Evolutionary conservation across 1,140 invertebrate genomes (phyloP).

Genomic region (Papilio glaucus): DNA sequence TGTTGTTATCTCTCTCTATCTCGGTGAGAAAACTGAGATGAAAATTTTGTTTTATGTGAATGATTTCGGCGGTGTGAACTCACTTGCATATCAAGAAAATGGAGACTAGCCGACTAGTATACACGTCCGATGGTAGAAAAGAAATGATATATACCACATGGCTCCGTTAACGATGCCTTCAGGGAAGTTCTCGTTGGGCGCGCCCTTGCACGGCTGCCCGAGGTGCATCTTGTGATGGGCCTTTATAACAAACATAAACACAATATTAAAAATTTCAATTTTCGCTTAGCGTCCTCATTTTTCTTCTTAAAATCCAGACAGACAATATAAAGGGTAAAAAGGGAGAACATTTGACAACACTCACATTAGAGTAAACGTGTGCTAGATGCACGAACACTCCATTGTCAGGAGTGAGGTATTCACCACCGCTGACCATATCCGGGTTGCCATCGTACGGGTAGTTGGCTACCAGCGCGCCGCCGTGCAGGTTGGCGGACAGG

Average conservation of each 20-base stretch:
- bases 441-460: slow-evolving; percentile 94
- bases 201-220: slow-evolving; percentile 88
- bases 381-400: slow-evolving; percentile 92
- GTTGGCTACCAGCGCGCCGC: slow-evolving; percentile 96
- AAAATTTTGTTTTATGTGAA: too few relatives aligned
- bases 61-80: too few relatives aligned
- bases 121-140: too few relatives aligned
- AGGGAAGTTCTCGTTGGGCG: slow-evolving; percentile 88
- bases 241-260: slow-evolving; percentile 68
- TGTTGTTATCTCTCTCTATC: too few relatives aligned
- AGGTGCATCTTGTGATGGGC: slow-evolving; percentile 93
- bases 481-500: slow-evolving; percentile 97
- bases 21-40: too few relatives aligned
- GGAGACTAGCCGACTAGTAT: too few relatives aligned
- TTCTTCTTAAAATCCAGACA: too few relatives aligned
- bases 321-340: too few relatives aligned
- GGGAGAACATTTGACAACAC: slow-evolving; percentile 50
- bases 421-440: slow-evolving; percentile 54
- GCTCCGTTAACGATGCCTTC: slow-evolving; percentile 97
- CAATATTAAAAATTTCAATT: too few relatives aligned
- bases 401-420: slow-evolving; percentile 93
- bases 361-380: slow-evolving; percentile 91
- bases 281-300: too few relatives aligned
- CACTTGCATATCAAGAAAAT: too few relatives aligned
- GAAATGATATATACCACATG: too few relatives aligned